Base-by-base conservation (phyloP, 2,113 vertebrate genomes). In the Centrocercus urophasianus region DNA sequence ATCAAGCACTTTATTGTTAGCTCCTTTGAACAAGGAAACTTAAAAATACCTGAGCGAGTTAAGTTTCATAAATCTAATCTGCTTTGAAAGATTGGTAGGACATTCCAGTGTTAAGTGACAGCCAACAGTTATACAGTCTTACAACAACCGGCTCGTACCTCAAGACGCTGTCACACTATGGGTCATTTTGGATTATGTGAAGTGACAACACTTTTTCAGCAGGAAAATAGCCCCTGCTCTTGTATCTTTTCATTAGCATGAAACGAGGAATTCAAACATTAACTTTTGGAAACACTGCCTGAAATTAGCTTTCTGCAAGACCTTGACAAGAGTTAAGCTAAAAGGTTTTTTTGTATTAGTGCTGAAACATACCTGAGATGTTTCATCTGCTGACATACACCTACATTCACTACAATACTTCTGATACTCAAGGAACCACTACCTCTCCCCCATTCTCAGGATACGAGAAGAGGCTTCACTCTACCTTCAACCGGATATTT, bases 291-390 rank as follows among this genome's bases (percentile, higher is more conserved):
- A 88, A 18, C 24, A 50, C 14, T 54, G 17, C 7, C 72, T 2
- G 2, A 90, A 93, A 86, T 6, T 2, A 66, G 63, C 19, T 2
- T 38, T 50, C 38, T 66, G 19, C 50, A 83, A 83, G 14, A 42
- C 12, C 84, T 72, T 3, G 36, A 40, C 12, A 19, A 36, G 6
- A 1, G 1, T 22, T 54, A 75, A 86, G 27, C 13, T 75, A 36
- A 67, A 84, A 32, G 48, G 11, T 30, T 52, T 32, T 17, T 34
- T 61, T 52, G 5, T 66, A 50, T 30, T 28, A 47, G 21, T 19
- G 38, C 76, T 65, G 16, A 40, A 66, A 24, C 2, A 1, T 11
- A 56, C 0, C 0, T 11, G 13, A 88, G 13, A 57, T 40, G 15
- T 30, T 63, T 36, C 5, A 14, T 34, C 25, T 59, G 19, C 2